Evolutionary conservation across 2,888 invertebrate species (phyloP), one percentile per base, ranked within the genome.

Genomic region (Drosophila barbarae): DNA sequence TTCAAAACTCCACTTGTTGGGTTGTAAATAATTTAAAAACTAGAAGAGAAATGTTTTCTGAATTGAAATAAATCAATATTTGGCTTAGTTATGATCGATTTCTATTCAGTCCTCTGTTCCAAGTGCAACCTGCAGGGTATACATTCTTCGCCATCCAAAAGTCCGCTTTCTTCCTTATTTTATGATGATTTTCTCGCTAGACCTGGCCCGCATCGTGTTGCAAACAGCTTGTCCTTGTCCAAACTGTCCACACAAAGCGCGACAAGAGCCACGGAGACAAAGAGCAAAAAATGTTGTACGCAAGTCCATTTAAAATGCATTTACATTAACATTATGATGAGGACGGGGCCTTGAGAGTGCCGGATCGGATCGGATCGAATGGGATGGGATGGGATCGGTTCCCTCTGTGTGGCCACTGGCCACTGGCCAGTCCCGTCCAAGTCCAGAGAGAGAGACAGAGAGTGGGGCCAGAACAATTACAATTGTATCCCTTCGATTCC

Each of bases 251-350:
- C 77, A 75, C 85, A 80, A 78, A 73, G 75, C 71, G 74, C 72
- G 70, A 73, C 85, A 84, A 81, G 71, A 76, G 72, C 35, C 50
- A 56, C 60, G 58, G 58, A 44, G 56, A 66, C 39, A 50, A 58
- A 59, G 55, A 78, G 51, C 42, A 77, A 78, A 77, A 85, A 85
- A 82, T 76, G 81, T 80, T 76, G 81, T 86, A 80, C 84, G 78
- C 85, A 74, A 80, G 86, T 87, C 78, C 87, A 87, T 87, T 87
- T 87, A 84, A 87, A 84, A 87, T 86, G 84, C 85, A 87, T 87
- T 87, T 87, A 87, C 88, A 87, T 87, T 87, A 87, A 86, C 87
- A 87, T 87, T 87, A 87, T 87, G 86, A 87, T 84, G 86, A 83
- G 87, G 76, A 72, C 73, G 68, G 68, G 63, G 61, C 71, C 69